A percentile compares a stretch with the other conserved stretches of the same genome.
Conservation (phyloP, 1,140 invertebrate species). For the Kradibia gibbosae region DNA sequence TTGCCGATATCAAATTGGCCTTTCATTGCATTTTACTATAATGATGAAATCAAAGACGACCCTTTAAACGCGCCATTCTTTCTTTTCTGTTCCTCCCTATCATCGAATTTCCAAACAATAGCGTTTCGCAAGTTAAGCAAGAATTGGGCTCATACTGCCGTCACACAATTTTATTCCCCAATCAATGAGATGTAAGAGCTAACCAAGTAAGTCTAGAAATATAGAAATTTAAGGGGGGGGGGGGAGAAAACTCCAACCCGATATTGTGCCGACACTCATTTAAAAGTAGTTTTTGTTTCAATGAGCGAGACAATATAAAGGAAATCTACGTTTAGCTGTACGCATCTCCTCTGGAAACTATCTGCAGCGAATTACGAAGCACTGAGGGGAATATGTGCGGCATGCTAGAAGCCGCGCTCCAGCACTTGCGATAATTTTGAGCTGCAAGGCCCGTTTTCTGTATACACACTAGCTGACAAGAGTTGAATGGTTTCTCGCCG, state of each 20-base stretch:
- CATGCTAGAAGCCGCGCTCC: background rate
- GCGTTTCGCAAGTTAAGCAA: constrained; percentile 3
- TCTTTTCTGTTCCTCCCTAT: background rate
- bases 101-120: background rate
- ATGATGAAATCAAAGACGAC: constrained; percentile 24
- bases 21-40: constrained; percentile 14
- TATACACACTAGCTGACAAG: constrained; percentile 12
- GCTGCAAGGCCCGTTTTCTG: background rate
- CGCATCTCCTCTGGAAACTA: too few relatives aligned
- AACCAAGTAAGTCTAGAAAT: too few relatives aligned
- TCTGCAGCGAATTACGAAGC: too few relatives aligned
- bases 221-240: too few relatives aligned
- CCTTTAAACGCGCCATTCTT: background rate
- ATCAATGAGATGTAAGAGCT: background rate
- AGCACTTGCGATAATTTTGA: background rate
- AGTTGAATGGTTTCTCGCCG: constrained; percentile 6
- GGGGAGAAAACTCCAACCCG: too few relatives aligned
- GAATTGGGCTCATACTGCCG: background rate
- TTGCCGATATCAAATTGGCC: constrained; percentile 41
- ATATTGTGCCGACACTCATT: too few relatives aligned
- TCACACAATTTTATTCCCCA: background rate
- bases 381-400: background rate
- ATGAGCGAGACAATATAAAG: too few relatives aligned
- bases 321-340: too few relatives aligned
- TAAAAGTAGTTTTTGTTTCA: too few relatives aligned